These are phyloP conservation scores for Papilio xuthus DNA, from an alignment of 1,140 invertebrate species.

Conservation along the genomic window DNA sequence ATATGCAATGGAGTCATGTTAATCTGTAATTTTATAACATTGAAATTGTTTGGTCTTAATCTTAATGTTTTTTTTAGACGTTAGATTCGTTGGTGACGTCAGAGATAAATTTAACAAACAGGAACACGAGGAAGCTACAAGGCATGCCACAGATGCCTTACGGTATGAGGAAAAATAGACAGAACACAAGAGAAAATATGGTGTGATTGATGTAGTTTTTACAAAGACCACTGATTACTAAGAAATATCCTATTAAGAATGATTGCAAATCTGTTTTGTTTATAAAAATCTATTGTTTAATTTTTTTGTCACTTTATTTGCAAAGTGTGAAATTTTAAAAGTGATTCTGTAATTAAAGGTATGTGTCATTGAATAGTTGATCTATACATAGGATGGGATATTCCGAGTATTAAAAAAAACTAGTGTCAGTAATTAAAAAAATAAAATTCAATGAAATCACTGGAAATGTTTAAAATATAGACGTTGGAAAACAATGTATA, in stretches of 20 bases:
- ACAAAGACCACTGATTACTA: background rate
- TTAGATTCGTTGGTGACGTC: conserved; percentile 58
- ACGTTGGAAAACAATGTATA: background rate
- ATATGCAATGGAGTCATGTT: too few species aligned
- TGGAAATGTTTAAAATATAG: background rate
- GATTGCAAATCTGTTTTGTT: background rate
- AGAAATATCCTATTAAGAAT: background rate
- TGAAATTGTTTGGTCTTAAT: too few species aligned
- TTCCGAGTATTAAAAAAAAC: background rate
- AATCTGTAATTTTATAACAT: too few species aligned
- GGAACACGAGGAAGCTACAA: conserved; percentile 40
- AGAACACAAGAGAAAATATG: background rate
- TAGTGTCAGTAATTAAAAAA: background rate
- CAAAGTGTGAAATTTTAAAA: background rate
- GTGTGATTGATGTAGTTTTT: background rate
- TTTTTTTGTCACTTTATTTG: background rate
- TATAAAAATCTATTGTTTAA: too few species aligned
- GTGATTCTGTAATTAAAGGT: background rate
- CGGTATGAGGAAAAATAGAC: conserved; percentile 43
- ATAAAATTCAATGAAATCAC: background rate
- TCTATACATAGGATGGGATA: background rate
- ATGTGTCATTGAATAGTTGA: background rate
- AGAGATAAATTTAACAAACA: conserved; percentile 52
- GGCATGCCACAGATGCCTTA: conserved; percentile 53
- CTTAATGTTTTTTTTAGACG: conserved; percentile 47